Evolutionary conservation across 2,113 vertebrate genomes (phyloP).

Genomic region (Aramus guarauna): DNA sequence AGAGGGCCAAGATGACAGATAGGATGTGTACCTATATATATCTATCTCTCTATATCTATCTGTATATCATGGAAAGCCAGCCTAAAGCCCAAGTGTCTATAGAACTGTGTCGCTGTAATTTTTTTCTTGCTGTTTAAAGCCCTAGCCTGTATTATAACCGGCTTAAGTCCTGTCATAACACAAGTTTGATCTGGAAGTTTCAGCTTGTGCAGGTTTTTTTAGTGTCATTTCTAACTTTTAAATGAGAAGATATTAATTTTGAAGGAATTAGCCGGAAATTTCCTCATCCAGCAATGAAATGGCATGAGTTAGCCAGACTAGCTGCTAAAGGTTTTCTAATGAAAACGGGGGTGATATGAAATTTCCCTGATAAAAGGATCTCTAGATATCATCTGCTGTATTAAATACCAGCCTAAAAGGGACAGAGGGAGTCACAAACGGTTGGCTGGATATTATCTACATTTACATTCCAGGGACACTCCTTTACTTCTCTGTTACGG

Average conservation of each 20-base stretch:
- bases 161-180: slow-evolving; percentile 57
- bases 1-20: neutral
- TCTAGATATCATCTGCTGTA: slow-evolving; percentile 17
- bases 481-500: neutral
- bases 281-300: slow-evolving; percentile 30
- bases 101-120: neutral
- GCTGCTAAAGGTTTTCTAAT: slow-evolving; percentile 62
- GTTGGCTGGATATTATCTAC: slow-evolving; percentile 4
- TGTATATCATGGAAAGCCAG: no score
- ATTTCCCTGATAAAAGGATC: slow-evolving; percentile 51
- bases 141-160: slow-evolving; percentile 40
- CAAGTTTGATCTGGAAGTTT: slow-evolving; percentile 55
- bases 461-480: slow-evolving; percentile 36
- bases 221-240: slow-evolving; percentile 48
- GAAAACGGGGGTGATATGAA: slow-evolving; percentile 50
- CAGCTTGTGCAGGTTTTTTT: neutral
- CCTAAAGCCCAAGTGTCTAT: neutral
- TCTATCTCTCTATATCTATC: no score
- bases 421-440: neutral
- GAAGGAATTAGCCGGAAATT: slow-evolving; percentile 69
- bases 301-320: slow-evolving; percentile 35
- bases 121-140: slow-evolving; percentile 25
- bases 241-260: slow-evolving; percentile 68
- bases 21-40: neutral
- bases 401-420: slow-evolving; percentile 29